These are phyloP conservation scores for Micronycteris hirsuta DNA, from an alignment of 2,113 vertebrate genomes.

Conservation along the genomic window DNA sequence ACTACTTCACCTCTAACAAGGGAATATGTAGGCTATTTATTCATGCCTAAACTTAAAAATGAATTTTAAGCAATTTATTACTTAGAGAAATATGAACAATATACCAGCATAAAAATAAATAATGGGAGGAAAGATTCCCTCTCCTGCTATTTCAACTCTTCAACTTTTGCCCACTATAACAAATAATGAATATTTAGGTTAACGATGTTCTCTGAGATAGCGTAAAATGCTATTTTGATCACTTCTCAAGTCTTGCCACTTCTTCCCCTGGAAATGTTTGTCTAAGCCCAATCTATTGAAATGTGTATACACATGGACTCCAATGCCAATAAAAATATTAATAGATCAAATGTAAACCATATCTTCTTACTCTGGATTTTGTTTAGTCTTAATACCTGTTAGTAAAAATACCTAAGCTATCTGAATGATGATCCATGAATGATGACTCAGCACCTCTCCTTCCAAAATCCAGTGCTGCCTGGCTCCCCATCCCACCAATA, in stretches of 20 bases:
- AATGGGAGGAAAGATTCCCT: not conserved
- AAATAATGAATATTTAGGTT: not conserved
- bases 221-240: not conserved
- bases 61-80: not conserved
- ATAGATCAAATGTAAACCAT: not conserved
- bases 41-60: not conserved
- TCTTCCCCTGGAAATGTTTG: not conserved
- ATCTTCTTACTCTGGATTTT: not conserved
- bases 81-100: not conserved
- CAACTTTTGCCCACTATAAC: not conserved
- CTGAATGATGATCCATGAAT: not conserved
- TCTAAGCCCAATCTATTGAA: not conserved
- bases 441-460: not conserved
- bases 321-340: slow-evolving; percentile 26
- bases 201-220: not conserved
- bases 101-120: not conserved
- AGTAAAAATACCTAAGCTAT: not conserved
- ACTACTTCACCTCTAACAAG: not conserved
- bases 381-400: not conserved
- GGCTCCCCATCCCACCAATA: not conserved
- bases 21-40: not conserved
- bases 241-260: not conserved
- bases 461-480: slow-evolving; percentile 10
- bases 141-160: not conserved
- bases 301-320: not conserved